These are phyloP conservation scores for Tuta absoluta DNA, from an alignment of 2,888 invertebrate genomes.

Conservation along the genomic window DNA sequence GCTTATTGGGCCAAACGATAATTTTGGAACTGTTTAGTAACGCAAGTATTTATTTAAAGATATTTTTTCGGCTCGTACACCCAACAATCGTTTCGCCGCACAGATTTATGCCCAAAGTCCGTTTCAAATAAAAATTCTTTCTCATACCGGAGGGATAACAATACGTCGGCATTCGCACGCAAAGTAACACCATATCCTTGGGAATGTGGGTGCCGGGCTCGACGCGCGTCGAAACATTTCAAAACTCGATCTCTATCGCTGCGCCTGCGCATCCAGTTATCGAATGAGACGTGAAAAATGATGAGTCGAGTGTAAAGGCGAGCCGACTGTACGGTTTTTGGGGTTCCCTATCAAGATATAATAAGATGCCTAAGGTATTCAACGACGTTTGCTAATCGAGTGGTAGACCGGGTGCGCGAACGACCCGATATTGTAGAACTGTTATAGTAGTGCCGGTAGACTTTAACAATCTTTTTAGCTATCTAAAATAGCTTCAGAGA, in stretches of 20 bases:
- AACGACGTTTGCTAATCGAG: too few relatives aligned
- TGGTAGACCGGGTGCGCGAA: too few relatives aligned
- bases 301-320: slow-evolving; percentile 72
- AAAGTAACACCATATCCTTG: slow-evolving; percentile 81
- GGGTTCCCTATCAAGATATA: slow-evolving; percentile 3
- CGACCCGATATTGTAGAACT: too few relatives aligned
- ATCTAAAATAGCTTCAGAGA: too few relatives aligned
- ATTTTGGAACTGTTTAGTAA: too few relatives aligned
- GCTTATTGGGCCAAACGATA: too few relatives aligned
- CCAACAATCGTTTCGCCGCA: background rate
- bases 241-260: slow-evolving; percentile 79
- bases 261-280: slow-evolving; percentile 76
- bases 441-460: too few relatives aligned
- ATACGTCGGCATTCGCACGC: slow-evolving; percentile 71
- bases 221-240: slow-evolving; percentile 77
- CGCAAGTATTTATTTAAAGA: background rate
- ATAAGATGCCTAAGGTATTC: background rate
- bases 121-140: slow-evolving; percentile 18
- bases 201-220: slow-evolving; percentile 59
- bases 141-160: slow-evolving; percentile 36
- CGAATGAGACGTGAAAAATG: slow-evolving; percentile 82
- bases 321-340: slow-evolving; percentile 61
- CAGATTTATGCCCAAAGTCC: slow-evolving; percentile 2
- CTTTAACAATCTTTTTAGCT: too few relatives aligned
- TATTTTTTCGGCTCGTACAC: background rate